These are phyloP conservation scores for Drosophila cardini DNA, from an alignment of 1,140 invertebrate species.

Conservation along the genomic window DNA sequence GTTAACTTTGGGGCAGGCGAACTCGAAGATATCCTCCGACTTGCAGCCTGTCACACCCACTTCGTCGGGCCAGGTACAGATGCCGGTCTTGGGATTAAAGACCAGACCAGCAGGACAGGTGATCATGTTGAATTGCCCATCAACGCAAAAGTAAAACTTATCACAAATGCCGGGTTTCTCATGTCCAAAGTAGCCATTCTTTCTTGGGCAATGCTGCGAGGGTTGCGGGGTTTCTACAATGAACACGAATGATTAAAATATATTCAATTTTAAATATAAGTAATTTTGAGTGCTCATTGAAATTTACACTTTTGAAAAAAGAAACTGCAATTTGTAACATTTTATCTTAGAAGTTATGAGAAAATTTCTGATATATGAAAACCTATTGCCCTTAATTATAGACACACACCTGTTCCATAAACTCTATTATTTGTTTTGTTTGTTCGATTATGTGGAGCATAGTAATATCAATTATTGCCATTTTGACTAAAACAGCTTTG, in stretches of 20 bases:
- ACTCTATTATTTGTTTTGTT: no score
- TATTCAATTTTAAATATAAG: no score
- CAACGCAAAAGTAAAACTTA: constrained; percentile 96
- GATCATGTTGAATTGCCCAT: constrained; percentile 95
- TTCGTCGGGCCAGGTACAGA: constrained; percentile 96
- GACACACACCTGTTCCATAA: no score
- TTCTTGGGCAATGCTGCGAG: constrained; percentile 90
- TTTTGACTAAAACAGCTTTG: background rate
- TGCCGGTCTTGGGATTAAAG: constrained; percentile 94
- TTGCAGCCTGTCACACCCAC: constrained; percentile 94
- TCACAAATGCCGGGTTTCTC: constrained; percentile 92
- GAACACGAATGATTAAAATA: background rate
- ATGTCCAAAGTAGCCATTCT: constrained; percentile 95
- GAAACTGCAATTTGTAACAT: no score
- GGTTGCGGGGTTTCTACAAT: constrained; percentile 90
- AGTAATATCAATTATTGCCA: no score
- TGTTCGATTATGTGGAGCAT: background rate
- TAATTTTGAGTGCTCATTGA: no score
- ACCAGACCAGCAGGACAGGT: constrained; percentile 94
- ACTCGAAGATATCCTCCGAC: constrained; percentile 93
- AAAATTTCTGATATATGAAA: no score
- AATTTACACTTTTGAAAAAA: no score
- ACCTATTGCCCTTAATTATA: no score
- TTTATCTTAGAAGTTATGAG: no score
- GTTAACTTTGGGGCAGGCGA: constrained; percentile 92